A percentile compares a stretch with the other conserved stretches of the same genome.
Conservation (phyloP, 2,113 vertebrate genomes). For the Megaceryle maxima region DNA sequence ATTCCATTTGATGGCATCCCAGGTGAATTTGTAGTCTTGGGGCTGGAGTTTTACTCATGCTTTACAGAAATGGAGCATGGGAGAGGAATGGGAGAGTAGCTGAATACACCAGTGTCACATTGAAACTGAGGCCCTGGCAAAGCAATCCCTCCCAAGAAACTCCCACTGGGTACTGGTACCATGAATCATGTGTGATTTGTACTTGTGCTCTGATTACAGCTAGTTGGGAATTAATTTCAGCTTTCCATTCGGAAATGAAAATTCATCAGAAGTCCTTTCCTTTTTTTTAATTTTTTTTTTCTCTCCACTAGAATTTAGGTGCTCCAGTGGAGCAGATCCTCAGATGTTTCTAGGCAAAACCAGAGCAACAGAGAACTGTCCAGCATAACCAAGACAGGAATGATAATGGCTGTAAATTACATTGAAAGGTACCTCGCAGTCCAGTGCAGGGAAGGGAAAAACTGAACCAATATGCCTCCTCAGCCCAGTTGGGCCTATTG, state of each 20-base stretch:
- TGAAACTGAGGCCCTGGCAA: constrained; percentile 8
- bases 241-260: constrained; percentile 48
- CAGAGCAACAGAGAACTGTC: background rate
- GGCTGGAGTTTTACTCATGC: background rate
- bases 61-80: background rate
- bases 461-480: background rate
- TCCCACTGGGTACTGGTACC: background rate
- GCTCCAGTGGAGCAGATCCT: background rate
- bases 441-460: background rate
- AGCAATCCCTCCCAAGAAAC: background rate
- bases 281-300: background rate
- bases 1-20: background rate
- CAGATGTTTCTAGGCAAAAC: background rate
- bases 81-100: background rate
- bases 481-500: background rate
- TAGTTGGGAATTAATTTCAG: constrained; percentile 27
- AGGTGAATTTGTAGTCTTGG: background rate
- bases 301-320: background rate
- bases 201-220: constrained; percentile 6
- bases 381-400: background rate
- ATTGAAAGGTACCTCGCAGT: background rate
- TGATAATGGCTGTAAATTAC: background rate
- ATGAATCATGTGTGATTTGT: constrained; percentile 1
- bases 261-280: background rate
- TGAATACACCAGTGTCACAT: constrained; percentile 4